phyloP scores from a whole-genome alignment of 2,113 vertebrate species.

The Amphiprion ocellaris region DNA sequence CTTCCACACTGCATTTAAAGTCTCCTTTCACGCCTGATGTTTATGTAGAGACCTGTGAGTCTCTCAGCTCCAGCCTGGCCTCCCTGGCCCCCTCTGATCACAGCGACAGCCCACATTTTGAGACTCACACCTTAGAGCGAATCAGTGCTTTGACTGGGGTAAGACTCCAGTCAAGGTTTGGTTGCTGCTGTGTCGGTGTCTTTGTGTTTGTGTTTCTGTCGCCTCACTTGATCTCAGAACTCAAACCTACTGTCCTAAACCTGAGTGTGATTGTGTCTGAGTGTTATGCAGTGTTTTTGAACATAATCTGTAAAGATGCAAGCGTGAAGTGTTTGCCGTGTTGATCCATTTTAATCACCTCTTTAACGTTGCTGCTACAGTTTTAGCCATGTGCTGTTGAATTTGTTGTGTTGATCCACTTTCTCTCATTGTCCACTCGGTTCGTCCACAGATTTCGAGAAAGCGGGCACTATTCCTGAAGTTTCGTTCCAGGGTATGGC shows the following conservation, averaged over 20 bases:
- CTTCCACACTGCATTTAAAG: constrained; percentile 46
- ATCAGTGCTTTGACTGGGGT: constrained; percentile 75
- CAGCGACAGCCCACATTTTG: constrained; percentile 59
- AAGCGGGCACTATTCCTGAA: constrained; percentile 85
- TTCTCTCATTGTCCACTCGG: constrained; percentile 60
- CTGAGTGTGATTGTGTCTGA: neutral
- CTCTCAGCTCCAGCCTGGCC: constrained; percentile 70
- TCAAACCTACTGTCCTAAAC: constrained; percentile 4
- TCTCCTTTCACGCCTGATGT: constrained; percentile 51
- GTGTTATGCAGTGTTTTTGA: constrained; percentile 27
- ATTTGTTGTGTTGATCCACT: constrained; percentile 34
- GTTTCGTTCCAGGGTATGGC: constrained; percentile 86
- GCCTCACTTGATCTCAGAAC: neutral
- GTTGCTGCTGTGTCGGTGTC: constrained; percentile 48
- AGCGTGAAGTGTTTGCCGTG: neutral
- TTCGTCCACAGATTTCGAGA: constrained; percentile 84
- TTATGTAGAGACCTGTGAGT: constrained; percentile 73
- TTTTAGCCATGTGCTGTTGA: constrained; percentile 33
- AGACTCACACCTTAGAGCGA: constrained; percentile 57
- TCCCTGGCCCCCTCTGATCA: constrained; percentile 68
- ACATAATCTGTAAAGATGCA: neutral
- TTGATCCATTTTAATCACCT: neutral
- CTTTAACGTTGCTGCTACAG: constrained; percentile 13
- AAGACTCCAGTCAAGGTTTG: constrained; percentile 59
- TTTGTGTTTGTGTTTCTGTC: constrained; percentile 36